phyloP scores from a whole-genome alignment of 1,140 invertebrate species.

The Diorhabda sublineata region DNA sequence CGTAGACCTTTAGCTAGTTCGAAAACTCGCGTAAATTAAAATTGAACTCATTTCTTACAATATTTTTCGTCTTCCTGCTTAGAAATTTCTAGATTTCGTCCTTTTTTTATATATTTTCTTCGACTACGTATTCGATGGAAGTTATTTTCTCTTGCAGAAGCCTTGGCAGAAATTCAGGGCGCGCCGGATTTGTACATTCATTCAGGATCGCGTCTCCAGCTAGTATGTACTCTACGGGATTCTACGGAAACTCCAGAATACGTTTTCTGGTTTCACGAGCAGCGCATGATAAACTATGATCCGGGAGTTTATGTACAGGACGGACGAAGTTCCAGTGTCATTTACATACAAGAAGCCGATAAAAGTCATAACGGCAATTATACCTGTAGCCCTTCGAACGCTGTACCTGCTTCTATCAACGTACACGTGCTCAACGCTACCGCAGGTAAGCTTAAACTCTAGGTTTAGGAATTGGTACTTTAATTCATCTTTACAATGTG shows the following conservation, averaged over 20 bases:
- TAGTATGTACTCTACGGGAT: constrained; percentile 67
- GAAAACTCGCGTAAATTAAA: too few species aligned
- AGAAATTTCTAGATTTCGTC: too few species aligned
- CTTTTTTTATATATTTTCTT: too few species aligned
- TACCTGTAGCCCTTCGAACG: constrained; percentile 67
- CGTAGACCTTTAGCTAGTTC: too few species aligned
- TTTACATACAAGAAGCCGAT: constrained; percentile 55
- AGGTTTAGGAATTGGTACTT: too few species aligned
- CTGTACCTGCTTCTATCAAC: constrained; percentile 61
- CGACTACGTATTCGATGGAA: too few species aligned
- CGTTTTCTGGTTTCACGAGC: constrained; percentile 77
- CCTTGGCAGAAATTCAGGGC: constrained; percentile 68
- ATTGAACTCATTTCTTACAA: too few species aligned
- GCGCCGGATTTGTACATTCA: constrained; percentile 72
- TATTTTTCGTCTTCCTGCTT: too few species aligned
- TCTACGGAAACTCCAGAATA: constrained; percentile 71
- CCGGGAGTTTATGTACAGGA: constrained; percentile 49
- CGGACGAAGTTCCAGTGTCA: constrained; percentile 51
- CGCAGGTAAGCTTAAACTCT: constrained; percentile 32
- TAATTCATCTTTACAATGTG: too few species aligned
- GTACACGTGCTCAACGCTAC: constrained; percentile 61
- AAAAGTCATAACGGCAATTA: constrained; percentile 61
- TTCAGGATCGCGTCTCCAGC: constrained; percentile 64
- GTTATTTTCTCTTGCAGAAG: constrained; percentile 53
- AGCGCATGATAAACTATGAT: constrained; percentile 71